phyloP scores from a whole-genome alignment of 2,113 vertebrate species.

The Zosterops borbonicus region DNA sequence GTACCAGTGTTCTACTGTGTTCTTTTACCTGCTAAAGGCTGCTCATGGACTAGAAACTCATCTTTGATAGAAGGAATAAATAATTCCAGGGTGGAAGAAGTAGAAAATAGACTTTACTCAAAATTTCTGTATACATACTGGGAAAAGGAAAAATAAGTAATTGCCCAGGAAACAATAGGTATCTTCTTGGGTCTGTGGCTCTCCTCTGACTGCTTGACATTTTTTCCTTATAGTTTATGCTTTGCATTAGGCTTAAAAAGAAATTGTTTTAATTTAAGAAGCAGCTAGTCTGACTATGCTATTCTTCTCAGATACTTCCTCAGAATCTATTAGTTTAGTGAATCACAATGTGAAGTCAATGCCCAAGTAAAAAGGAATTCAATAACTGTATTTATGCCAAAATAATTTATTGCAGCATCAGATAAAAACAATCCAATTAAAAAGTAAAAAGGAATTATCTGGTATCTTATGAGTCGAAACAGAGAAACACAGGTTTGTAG shows the following conservation, averaged over 20 bases:
- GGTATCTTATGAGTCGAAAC: not conserved
- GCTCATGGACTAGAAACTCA: not conserved
- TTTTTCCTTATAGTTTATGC: not conserved
- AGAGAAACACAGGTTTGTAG: not conserved
- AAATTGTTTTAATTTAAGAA: slow-evolving; percentile 1
- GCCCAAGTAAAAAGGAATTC: not conserved
- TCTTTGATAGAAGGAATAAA: not conserved
- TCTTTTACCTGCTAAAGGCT: not conserved
- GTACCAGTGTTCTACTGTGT: not conserved
- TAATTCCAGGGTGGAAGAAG: not conserved
- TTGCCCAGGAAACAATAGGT: not conserved
- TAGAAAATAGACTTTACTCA: not conserved
- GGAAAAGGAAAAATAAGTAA: not conserved
- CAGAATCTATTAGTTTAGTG: not conserved
- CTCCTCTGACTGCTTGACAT: not conserved
- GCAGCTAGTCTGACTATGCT: not conserved
- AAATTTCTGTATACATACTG: not conserved
- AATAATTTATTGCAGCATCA: not conserved
- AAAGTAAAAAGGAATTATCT: not conserved
- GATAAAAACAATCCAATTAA: slow-evolving; percentile 11
- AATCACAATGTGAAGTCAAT: not conserved
- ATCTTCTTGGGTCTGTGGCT: not conserved
- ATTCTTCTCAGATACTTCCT: not conserved
- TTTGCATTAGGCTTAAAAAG: not conserved
- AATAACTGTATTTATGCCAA: not conserved